These are phyloP conservation scores for Ptiloglossa arizonensis DNA, from an alignment of 1,140 invertebrate genomes.

Conservation along the genomic window DNA sequence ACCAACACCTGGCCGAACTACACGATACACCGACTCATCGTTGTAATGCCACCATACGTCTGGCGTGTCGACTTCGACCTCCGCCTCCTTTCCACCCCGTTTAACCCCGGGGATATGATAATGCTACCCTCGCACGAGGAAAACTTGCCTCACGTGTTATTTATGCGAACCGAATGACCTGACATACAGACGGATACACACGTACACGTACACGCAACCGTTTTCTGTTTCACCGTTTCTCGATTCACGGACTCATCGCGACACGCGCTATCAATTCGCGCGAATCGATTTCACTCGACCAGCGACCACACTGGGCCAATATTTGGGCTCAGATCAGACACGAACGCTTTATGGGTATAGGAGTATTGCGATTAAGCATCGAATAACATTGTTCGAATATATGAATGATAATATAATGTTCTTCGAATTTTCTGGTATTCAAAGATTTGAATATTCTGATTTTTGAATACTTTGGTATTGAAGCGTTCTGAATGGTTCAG, in stretches of 20 bases:
- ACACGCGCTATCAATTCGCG: neutral
- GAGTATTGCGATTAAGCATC: too few species aligned
- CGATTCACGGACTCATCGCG: neutral
- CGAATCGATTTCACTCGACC: neutral
- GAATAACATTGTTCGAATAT: too few species aligned
- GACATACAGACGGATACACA: slow-evolving; percentile 2
- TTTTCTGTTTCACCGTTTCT: neutral
- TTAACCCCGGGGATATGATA: slow-evolving; percentile 56
- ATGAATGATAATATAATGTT: too few species aligned
- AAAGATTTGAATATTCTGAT: too few species aligned
- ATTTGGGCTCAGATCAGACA: too few species aligned
- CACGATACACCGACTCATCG: slow-evolving; percentile 48
- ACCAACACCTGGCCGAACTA: slow-evolving; percentile 27
- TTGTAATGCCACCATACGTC: slow-evolving; percentile 46
- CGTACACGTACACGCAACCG: neutral
- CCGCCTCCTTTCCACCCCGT: slow-evolving; percentile 10
- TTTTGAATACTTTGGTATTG: too few species aligned
- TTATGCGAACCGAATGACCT: slow-evolving; percentile 45
- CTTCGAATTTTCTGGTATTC: too few species aligned
- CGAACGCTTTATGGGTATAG: too few species aligned
- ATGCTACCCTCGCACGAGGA: slow-evolving; percentile 31
- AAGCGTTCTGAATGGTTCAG: too few species aligned
- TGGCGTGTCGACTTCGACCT: slow-evolving; percentile 21
- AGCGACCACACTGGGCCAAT: neutral
- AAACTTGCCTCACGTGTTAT: slow-evolving; percentile 41